phyloP scores from a whole-genome alignment of 1,140 invertebrate species.

The Diabrotica undecimpunctata region DNA sequence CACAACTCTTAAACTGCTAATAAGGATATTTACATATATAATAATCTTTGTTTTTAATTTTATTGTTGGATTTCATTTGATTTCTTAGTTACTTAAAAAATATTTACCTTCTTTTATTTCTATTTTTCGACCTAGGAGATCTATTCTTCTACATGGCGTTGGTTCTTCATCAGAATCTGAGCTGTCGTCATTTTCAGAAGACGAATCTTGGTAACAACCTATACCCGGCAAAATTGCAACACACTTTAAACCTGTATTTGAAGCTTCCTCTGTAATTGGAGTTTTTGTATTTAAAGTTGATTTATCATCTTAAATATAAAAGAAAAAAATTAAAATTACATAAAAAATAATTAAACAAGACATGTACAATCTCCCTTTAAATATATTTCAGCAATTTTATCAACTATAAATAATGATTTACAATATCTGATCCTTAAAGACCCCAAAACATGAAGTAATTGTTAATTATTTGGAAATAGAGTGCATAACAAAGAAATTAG shows the following conservation, averaged over 20 bases:
- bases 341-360: background rate
- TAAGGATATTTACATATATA: too few species aligned
- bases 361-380: conserved; percentile 1
- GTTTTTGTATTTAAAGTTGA: background rate
- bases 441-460: too few species aligned
- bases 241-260: conserved; percentile 55
- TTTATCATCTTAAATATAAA: conserved; percentile 3
- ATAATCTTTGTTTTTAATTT: too few species aligned
- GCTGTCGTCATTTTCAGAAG: conserved; percentile 58
- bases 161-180: conserved; percentile 34
- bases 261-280: conserved; percentile 4
- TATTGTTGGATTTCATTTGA: too few species aligned
- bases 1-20: too few species aligned
- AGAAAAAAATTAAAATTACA: background rate
- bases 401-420: too few species aligned
- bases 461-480: too few species aligned
- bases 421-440: too few species aligned
- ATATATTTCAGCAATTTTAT: conserved; percentile 11
- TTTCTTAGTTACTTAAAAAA: too few species aligned
- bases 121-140: too few species aligned
- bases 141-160: too few species aligned
- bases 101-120: background rate
- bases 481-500: too few species aligned
- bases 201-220: conserved; percentile 68
- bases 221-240: conserved; percentile 75